These are phyloP conservation scores for Ondatra zibethicus DNA, from an alignment of 2,113 vertebrate species.

Conservation along the genomic window DNA sequence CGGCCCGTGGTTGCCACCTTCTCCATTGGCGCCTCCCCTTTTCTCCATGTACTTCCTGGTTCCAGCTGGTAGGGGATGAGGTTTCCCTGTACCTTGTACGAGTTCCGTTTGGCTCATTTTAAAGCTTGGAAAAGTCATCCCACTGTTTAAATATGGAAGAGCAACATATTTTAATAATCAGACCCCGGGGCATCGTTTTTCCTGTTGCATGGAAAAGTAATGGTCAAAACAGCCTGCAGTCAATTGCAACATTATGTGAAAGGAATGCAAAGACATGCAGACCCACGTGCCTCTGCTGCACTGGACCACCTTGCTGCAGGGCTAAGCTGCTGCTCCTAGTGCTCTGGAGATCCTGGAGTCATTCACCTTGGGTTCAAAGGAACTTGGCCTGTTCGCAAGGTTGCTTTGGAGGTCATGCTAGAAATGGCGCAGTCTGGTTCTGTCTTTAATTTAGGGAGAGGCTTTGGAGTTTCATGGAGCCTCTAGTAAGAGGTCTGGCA, in stretches of 20 bases:
- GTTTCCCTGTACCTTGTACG: background rate
- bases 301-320: background rate
- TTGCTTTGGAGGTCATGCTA: background rate
- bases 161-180: slow-evolving; percentile 75
- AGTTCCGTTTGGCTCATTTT: slow-evolving; percentile 55
- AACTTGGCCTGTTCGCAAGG: background rate
- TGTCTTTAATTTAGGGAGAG: background rate
- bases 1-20: background rate
- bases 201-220: slow-evolving; percentile 74
- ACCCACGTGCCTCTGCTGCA: accelerated
- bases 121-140: slow-evolving; percentile 69
- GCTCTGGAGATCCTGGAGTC: background rate
- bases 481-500: background rate
- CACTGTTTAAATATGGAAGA: slow-evolving; percentile 69
- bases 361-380: background rate
- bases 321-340: background rate
- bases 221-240: slow-evolving; percentile 61
- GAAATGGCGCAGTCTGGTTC: background rate
- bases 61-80: background rate
- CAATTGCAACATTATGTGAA: slow-evolving; percentile 65
- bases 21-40: background rate
- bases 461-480: background rate
- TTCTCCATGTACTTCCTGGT: background rate
- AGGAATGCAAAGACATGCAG: slow-evolving; percentile 55
- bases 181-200: slow-evolving; percentile 72